These are phyloP conservation scores for Brachyhypopomus occidentalis DNA, from an alignment of 2,113 vertebrate genomes.

Conservation along the genomic window DNA sequence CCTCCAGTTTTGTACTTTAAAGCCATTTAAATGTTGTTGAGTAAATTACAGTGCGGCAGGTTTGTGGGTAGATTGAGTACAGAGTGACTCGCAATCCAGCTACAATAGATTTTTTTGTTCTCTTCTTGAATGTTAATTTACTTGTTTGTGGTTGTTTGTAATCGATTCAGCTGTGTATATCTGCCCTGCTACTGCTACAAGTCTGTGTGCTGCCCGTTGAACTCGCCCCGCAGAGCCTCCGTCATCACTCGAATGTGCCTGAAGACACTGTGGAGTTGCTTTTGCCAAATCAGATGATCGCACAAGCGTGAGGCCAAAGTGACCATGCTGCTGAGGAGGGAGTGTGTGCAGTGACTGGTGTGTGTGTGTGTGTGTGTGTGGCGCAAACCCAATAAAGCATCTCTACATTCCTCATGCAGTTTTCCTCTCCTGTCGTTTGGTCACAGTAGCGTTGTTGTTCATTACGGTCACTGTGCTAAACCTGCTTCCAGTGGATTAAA, in stretches of 20 bases:
- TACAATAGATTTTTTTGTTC: not conserved
- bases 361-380: slow-evolving; percentile 3
- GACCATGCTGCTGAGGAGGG: not conserved
- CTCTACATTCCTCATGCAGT: not conserved
- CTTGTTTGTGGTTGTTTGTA: not conserved
- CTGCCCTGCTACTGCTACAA: slow-evolving; percentile 12
- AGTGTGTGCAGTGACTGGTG: not conserved
- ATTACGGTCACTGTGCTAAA: too few relatives aligned
- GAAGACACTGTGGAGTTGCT: slow-evolving; percentile 38
- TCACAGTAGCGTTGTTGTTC: too few relatives aligned
- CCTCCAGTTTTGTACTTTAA: not conserved
- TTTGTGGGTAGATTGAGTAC: not conserved
- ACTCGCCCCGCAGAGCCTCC: slow-evolving; percentile 29
- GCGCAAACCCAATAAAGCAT: slow-evolving; percentile 35
- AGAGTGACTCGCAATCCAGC: not conserved
- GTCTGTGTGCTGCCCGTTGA: slow-evolving; percentile 21
- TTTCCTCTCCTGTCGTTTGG: too few relatives aligned
- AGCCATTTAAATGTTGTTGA: not conserved
- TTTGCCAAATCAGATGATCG: slow-evolving; percentile 4
- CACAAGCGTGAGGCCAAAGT: not conserved
- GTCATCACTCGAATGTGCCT: slow-evolving; percentile 14
- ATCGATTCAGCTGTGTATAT: not conserved
- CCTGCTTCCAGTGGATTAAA: too few relatives aligned
- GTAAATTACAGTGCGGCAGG: too few relatives aligned
- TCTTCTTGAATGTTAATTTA: not conserved